Percentiles rank a stretch among this genome's conserved stretches.
These are phyloP conservation scores for Halocaridina rubra DNA, from an alignment of 2,888 invertebrate species.

Conservation along the genomic window DNA sequence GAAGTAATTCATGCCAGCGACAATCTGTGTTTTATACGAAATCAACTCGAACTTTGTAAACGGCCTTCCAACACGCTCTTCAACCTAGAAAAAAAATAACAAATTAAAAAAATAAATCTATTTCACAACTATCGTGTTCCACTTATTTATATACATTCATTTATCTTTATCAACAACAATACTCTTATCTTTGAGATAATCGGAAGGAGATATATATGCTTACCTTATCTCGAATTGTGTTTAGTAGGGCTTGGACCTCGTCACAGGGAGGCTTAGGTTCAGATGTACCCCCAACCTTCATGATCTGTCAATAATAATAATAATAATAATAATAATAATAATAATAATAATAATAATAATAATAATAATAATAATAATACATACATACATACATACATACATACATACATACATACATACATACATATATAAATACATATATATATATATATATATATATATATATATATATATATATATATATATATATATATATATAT, in stretches of 20 bases:
- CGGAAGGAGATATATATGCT: too few relatives aligned
- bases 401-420: too few relatives aligned
- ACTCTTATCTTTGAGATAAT: too few relatives aligned
- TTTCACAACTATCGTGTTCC: too few relatives aligned
- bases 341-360: too few relatives aligned
- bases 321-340: too few relatives aligned
- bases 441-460: constrained; percentile 18
- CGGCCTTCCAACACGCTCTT: constrained; percentile 29
- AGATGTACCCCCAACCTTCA: not conserved
- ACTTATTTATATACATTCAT: too few relatives aligned
- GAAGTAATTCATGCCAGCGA: constrained; percentile 70
- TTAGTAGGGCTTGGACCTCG: not conserved
- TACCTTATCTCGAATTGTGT: too few relatives aligned
- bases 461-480: constrained; percentile 18
- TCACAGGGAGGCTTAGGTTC: not conserved
- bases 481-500: constrained; percentile 10
- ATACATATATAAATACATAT: constrained; percentile 8
- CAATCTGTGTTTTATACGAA: constrained; percentile 67
- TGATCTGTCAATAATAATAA: not conserved
- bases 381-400: too few relatives aligned
- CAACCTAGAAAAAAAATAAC: not conserved
- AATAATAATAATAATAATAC: too few relatives aligned
- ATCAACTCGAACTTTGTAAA: constrained; percentile 65
- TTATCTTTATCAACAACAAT: too few relatives aligned
- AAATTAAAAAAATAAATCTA: too few relatives aligned